Evolutionary conservation across 2,888 invertebrate genomes (phyloP), one percentile per base, ranked within the genome.

Genomic region (Stictocephala bisonia): DNA sequence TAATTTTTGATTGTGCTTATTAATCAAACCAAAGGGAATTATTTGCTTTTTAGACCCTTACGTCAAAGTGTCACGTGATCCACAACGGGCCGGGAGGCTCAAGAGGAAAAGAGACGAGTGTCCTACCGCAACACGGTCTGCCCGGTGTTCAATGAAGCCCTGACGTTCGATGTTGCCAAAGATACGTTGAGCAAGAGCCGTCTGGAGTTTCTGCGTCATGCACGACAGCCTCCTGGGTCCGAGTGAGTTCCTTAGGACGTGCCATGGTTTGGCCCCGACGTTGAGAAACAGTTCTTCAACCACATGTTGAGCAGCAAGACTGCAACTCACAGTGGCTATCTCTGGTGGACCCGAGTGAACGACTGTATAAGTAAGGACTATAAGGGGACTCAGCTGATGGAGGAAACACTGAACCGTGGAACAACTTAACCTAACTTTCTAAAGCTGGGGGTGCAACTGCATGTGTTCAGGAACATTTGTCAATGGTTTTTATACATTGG

Each of bases 201-300:
- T 22, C 81, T 90, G 11, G 89, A 90, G 80, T 86, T n/a, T 91
- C 78, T 84, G 85, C 3, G 87, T 90, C 0, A 84, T 88, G 56
- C 89, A 89, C 79, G 90, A 90, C 79, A 89, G 88, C 77, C 83
- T 89, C 18, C 82, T 89, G 41, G 73, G 73, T 3, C 70, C 73
- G 0, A 70, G 70, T 29, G 73, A 73, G 51, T 70, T 70, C 0
- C 82, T n/a, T 88, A 11, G 88, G 87, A 0, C 82, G 86, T 31
- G 86, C 88, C 66, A 80, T 87, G 11, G 85, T 91, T 64, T n/a
- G 87, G 88, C 11, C 84, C 84, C 73, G 83, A 84, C 0, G 74
- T 83, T 1, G 86, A 88, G 75, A 85, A 84, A 77, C 84, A 86
- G 69, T 86, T 88, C 74, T 88, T 88, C 78, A 85, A 86, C 48